A percentile compares a stretch with the other conserved stretches of the same genome.
Evolutionary conservation across 2,797 vertebrate genomes (phyloP).

Genomic region (Myotis planiceps): DNA sequence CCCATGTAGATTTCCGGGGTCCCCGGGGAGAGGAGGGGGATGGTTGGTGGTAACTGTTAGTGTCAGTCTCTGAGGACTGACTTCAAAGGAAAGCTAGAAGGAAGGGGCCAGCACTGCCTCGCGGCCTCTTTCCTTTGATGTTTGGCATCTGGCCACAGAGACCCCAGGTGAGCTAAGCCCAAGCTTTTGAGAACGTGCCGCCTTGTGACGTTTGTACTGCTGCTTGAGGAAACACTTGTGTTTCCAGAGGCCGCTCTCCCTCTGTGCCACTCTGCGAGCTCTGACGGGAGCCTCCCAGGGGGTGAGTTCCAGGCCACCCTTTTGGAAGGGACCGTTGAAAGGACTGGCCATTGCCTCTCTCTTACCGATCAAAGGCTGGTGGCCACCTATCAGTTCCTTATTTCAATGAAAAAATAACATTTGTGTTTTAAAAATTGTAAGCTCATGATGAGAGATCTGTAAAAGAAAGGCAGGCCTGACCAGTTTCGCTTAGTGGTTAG

Average conservation of each 20-base stretch:
- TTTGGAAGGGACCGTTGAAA: background rate
- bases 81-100: background rate
- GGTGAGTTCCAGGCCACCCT: background rate
- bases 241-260: background rate
- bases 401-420: background rate
- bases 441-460: background rate
- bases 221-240: background rate
- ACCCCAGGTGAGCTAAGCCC: background rate
- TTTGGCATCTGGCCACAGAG: background rate
- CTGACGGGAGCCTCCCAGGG: background rate
- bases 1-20: background rate
- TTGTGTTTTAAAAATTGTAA: background rate
- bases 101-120: background rate
- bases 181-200: background rate
- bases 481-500: too few relatives aligned
- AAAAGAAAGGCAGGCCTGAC: background rate
- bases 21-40: too few relatives aligned
- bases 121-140: background rate
- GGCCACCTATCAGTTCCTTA: background rate
- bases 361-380: accelerated
- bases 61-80: background rate
- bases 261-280: background rate
- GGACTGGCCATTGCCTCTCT: background rate
- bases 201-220: background rate
- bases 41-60: background rate